Evolutionary conservation across 2,113 vertebrate genomes (phyloP).

Genomic region (Gymnocephalus cernua): DNA sequence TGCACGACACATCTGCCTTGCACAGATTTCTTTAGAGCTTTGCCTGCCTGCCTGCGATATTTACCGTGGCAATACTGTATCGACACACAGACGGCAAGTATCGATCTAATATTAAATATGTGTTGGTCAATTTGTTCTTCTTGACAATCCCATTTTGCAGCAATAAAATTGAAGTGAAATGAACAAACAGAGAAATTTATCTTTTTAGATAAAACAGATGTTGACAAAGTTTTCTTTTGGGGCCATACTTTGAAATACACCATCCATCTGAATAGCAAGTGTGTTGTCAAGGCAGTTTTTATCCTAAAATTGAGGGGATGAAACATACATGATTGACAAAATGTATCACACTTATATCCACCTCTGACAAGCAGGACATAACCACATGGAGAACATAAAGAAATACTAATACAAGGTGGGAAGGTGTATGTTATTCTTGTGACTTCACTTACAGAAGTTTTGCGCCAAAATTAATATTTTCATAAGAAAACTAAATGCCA

Average conservation of each 20-base stretch:
- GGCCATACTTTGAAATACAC: neutral
- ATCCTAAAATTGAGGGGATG: neutral
- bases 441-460: slow-evolving; percentile 9
- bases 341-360: neutral
- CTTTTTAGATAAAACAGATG: no score
- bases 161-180: no score
- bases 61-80: no score
- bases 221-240: no score
- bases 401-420: neutral
- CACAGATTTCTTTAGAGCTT: slow-evolving; percentile 60
- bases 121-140: no score
- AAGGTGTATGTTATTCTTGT: slow-evolving; percentile 7
- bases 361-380: neutral
- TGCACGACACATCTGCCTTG: slow-evolving; percentile 68
- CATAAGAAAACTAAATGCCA: neutral
- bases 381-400: neutral
- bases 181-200: no score
- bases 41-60: slow-evolving; percentile 11
- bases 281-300: neutral
- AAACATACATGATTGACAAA: neutral
- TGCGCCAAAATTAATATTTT: slow-evolving; percentile 15
- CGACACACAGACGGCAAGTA: no score
- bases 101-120: no score
- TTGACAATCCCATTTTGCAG: no score
- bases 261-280: neutral